Evolutionary conservation across 2,113 vertebrate species (phyloP).

Genomic region (Passer montanus): DNA sequence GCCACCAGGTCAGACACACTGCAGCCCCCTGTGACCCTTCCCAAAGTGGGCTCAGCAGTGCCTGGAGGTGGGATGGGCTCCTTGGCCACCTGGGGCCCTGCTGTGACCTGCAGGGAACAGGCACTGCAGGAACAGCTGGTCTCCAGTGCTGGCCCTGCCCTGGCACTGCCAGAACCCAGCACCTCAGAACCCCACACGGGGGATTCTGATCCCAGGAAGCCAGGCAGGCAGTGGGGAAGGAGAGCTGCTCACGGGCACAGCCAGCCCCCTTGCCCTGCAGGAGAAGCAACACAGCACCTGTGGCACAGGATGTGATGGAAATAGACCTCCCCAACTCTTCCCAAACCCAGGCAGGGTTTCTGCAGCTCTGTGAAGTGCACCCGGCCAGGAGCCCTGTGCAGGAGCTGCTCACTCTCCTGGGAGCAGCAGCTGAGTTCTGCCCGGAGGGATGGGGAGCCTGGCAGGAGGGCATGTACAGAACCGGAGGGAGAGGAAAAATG

Average conservation of each 20-base stretch:
- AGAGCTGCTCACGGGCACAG: fast-evolving
- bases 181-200: neutral
- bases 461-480: neutral
- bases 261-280: neutral
- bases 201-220: neutral
- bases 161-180: neutral
- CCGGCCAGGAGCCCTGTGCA: neutral
- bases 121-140: neutral
- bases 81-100: neutral
- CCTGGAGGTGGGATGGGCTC: neutral
- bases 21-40: fast-evolving
- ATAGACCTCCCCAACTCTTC: neutral
- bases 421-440: neutral
- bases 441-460: fast-evolving
- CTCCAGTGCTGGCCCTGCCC: neutral
- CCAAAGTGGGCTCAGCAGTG: neutral
- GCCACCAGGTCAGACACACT: fast-evolving
- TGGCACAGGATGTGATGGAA: neutral
- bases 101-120: neutral
- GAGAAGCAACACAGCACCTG: neutral
- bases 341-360: neutral
- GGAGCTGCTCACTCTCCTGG: neutral
- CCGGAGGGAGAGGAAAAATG: neutral
- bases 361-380: neutral
- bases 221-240: neutral